These are phyloP conservation scores for Tetramorium alpestre DNA, from an alignment of 1,140 invertebrate genomes.

Conservation along the genomic window DNA sequence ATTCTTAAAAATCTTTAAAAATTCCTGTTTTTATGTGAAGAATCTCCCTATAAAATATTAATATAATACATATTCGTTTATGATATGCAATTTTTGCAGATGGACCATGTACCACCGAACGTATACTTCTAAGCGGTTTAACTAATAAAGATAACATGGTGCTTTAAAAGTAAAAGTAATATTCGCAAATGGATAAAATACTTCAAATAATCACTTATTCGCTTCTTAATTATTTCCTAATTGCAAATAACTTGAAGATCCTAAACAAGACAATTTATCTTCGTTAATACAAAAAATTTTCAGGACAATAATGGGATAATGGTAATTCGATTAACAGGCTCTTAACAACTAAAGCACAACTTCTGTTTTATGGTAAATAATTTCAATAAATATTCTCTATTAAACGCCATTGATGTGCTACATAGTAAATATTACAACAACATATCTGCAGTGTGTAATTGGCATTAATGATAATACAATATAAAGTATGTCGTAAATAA, in stretches of 20 bases:
- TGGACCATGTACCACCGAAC: conserved; percentile 80
- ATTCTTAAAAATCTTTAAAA: background rate
- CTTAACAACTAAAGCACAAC: conserved; percentile 28
- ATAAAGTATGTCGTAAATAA: conserved; percentile 65
- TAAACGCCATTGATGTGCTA: conserved; percentile 77
- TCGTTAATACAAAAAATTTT: conserved; percentile 12
- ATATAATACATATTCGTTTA: conserved; percentile 18
- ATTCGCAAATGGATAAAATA: background rate
- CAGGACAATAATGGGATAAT: background rate
- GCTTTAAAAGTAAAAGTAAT: conserved; percentile 45
- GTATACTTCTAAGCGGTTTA: conserved; percentile 78
- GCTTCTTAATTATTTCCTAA: background rate
- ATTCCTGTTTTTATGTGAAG: background rate
- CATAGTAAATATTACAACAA: conserved; percentile 76
- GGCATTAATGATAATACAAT: conserved; percentile 67
- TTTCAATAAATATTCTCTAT: conserved; percentile 80
- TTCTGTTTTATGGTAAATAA: conserved; percentile 57
- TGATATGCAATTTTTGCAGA: conserved; percentile 73
- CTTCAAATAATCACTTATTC: background rate
- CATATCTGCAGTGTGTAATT: conserved; percentile 69
- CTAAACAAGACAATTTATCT: background rate
- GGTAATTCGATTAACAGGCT: background rate
- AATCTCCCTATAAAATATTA: background rate
- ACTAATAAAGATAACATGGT: conserved; percentile 77
- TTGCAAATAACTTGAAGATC: background rate